Conservation (phyloP, 2,888 invertebrate species). For the Sinelater perroti region DNA sequence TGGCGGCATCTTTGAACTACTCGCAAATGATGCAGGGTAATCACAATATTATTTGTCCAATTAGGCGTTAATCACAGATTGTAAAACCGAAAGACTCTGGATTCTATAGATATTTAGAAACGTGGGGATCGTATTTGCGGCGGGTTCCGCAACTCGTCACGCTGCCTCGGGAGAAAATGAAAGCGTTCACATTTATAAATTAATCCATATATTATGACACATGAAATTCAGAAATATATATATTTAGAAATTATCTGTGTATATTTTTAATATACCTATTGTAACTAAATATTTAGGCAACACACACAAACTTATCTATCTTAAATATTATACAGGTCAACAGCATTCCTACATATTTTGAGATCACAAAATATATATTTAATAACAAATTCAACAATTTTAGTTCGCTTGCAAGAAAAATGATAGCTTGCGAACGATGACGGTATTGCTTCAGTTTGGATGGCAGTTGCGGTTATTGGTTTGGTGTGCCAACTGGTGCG, state of each 20-base stretch:
- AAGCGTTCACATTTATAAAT: slow-evolving; percentile 51
- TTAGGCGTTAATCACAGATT: too few relatives aligned
- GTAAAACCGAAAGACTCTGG: too few relatives aligned
- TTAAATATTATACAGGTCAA: slow-evolving; percentile 52
- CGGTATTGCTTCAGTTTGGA: slow-evolving; percentile 36
- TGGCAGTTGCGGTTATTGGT: slow-evolving; percentile 33
- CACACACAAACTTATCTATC: slow-evolving; percentile 56
- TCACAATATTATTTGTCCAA: too few relatives aligned
- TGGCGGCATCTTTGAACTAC: too few relatives aligned
- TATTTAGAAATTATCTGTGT: slow-evolving; percentile 59
- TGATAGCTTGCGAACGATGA: slow-evolving; percentile 26
- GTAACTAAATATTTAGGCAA: slow-evolving; percentile 55
- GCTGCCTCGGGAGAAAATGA: too few relatives aligned
- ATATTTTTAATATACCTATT: slow-evolving; percentile 57
- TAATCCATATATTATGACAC: slow-evolving; percentile 61
- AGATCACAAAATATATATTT: slow-evolving; percentile 62
- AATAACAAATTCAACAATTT: slow-evolving; percentile 60
- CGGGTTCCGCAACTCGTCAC: too few relatives aligned
- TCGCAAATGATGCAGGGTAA: too few relatives aligned
- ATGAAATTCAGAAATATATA: slow-evolving; percentile 62
- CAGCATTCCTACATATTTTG: slow-evolving; percentile 60
- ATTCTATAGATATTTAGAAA: too few relatives aligned
- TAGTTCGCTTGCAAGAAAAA: slow-evolving; percentile 40
- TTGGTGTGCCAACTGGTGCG: too few relatives aligned
- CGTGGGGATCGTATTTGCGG: too few relatives aligned